Evolutionary conservation across 2,888 invertebrate species (phyloP).

Genomic region (Cataglyphis rosenhaueri): DNA sequence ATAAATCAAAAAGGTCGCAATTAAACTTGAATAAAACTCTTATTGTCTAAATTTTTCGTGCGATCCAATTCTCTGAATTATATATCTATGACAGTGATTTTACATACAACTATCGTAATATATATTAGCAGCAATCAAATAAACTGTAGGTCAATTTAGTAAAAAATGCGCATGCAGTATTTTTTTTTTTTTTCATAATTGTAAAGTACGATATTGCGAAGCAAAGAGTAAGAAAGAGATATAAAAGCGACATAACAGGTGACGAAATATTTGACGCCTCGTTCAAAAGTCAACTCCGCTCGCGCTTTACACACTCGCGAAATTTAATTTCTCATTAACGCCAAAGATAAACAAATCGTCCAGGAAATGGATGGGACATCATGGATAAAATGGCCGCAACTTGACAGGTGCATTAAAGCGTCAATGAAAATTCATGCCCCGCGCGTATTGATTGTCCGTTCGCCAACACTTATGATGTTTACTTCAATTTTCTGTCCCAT

Average conservation of each 20-base stretch:
- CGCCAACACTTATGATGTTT: not conserved
- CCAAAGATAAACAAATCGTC: not conserved
- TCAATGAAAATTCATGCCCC: not conserved
- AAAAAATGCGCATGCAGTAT: not conserved
- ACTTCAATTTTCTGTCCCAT: not conserved
- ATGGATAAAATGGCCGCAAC: not conserved
- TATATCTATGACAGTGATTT: conserved; percentile 11
- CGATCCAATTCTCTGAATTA: conserved; percentile 4
- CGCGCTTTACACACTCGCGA: not conserved
- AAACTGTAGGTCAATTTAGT: conserved; percentile 24
- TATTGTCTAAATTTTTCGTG: conserved; percentile 9
- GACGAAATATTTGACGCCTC: not conserved
- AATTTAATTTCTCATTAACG: conserved; percentile 22
- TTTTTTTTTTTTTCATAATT: not conserved
- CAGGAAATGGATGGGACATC: not conserved
- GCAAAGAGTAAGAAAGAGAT: not conserved
- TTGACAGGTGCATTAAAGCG: conserved; percentile 16
- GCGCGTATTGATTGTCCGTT: not conserved
- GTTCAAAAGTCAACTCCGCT: not conserved
- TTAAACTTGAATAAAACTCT: conserved; percentile 8
- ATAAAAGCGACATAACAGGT: not conserved
- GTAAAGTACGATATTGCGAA: conserved; percentile 6
- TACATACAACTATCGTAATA: conserved; percentile 28
- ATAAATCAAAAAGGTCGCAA: conserved; percentile 15
- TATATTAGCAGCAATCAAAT: conserved; percentile 18